Percentiles rank a stretch among this genome's conserved stretches.
These are phyloP conservation scores for Campylomormyrus tamandua DNA, from an alignment of 2,113 vertebrate genomes.

Conservation along the genomic window DNA sequence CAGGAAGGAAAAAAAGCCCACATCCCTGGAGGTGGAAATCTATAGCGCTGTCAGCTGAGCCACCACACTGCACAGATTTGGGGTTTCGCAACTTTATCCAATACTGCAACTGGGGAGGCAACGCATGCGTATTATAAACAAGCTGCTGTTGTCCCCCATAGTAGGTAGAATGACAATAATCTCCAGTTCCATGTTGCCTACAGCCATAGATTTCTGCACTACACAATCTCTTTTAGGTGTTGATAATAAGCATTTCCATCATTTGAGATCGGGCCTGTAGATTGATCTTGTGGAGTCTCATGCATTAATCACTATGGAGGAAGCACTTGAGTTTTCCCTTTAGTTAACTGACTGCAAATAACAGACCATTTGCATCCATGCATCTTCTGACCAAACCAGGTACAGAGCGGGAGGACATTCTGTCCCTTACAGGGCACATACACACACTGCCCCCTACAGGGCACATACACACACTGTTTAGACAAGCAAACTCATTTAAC, in stretches of 20 bases:
- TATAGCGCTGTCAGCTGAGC: not conserved
- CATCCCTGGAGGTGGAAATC: not conserved
- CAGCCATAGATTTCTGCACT: not conserved
- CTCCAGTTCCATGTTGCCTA: not conserved
- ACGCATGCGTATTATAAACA: not conserved
- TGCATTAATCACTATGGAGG: not conserved
- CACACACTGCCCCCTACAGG: not conserved
- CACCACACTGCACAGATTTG: not conserved
- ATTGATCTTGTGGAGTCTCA: not conserved
- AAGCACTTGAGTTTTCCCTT: not conserved
- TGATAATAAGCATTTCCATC: not conserved
- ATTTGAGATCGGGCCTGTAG: not conserved
- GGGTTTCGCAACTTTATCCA: not conserved
- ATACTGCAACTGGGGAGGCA: not conserved
- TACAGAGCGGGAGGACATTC: not conserved
- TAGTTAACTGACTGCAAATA: not conserved
- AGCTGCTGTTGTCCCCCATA: not conserved
- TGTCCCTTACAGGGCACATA: not conserved
- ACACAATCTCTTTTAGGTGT: not conserved
- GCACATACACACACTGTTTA: not conserved
- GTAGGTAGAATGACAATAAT: not conserved
- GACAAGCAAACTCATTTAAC: not conserved
- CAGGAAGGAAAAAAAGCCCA: not conserved
- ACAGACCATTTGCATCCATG: not conserved
- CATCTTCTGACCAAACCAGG: not conserved